phyloP scores from a whole-genome alignment of 2,797 vertebrate genomes.

The Brachyrhaphis roseni region DNA sequence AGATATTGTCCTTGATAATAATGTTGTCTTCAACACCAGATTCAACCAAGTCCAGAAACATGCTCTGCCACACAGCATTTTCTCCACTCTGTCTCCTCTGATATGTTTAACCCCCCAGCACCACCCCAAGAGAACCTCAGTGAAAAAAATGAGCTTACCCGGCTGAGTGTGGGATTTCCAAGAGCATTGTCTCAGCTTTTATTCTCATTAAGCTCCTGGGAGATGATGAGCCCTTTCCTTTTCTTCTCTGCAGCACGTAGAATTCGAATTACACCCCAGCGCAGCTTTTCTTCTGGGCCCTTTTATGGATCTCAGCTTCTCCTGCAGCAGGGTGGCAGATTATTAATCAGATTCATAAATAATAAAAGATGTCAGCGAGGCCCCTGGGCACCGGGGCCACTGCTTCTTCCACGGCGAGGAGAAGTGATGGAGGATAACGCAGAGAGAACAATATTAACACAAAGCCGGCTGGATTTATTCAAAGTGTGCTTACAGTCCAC shows the following conservation, averaged over 20 bases:
- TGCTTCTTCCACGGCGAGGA: constrained; percentile 49
- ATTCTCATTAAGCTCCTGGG: constrained; percentile 61
- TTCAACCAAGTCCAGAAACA: background rate
- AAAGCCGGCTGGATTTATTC: constrained; percentile 57
- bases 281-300: constrained; percentile 58
- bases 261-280: constrained; percentile 60
- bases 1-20: background rate
- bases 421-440: constrained; percentile 54
- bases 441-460: constrained; percentile 67
- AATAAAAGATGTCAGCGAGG: constrained; percentile 73
- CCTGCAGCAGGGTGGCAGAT: constrained; percentile 58
- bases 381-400: constrained; percentile 51
- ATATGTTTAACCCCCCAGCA: background rate
- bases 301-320: constrained; percentile 65
- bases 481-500: constrained; percentile 48
- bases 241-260: constrained; percentile 42
- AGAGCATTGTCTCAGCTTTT: constrained; percentile 51
- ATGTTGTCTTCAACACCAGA: background rate
- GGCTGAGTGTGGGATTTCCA: constrained; percentile 26
- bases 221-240: constrained; percentile 54
- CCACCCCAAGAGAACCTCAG: constrained; percentile 17
- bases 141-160: constrained; percentile 49
- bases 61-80: background rate
- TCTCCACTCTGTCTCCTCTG: background rate
- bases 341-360: constrained; percentile 82